phyloP scores from a whole-genome alignment of 2,797 vertebrate genomes.

The Tokudaia muenninki region DNA sequence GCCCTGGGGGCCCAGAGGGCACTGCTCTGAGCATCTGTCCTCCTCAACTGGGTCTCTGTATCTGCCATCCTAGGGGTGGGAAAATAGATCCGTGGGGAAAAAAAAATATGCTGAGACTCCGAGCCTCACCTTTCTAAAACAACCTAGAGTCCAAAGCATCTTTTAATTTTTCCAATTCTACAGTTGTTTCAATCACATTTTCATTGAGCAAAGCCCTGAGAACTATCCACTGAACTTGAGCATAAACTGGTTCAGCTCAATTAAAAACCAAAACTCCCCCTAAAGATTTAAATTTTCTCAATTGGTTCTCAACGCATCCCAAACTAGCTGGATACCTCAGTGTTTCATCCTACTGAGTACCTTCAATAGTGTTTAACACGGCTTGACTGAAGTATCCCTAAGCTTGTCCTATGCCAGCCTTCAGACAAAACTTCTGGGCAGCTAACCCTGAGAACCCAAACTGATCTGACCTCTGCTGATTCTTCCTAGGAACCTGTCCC shows the following conservation, averaged over 20 bases:
- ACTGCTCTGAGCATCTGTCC: accelerated
- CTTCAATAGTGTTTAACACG: background rate
- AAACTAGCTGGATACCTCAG: background rate
- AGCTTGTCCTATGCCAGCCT: background rate
- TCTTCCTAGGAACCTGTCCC: no score
- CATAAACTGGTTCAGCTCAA: background rate
- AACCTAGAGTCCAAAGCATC: background rate
- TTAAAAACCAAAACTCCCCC: constrained; percentile 52
- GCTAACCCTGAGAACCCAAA: accelerated
- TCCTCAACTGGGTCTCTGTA: accelerated
- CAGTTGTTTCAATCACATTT: background rate
- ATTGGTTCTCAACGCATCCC: background rate
- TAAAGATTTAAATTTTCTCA: constrained; percentile 59
- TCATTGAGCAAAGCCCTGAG: background rate
- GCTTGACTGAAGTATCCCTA: background rate
- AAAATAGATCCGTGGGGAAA: accelerated
- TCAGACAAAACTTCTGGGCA: background rate
- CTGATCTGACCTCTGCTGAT: background rate
- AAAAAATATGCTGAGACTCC: background rate
- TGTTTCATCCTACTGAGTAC: constrained; percentile 51
- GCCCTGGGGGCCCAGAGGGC: background rate
- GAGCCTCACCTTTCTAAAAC: background rate
- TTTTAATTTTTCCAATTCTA: background rate
- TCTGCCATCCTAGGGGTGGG: accelerated
- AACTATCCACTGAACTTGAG: background rate